These are phyloP conservation scores for Drosophila sproati DNA, from an alignment of 1,140 invertebrate genomes.

Conservation along the genomic window DNA sequence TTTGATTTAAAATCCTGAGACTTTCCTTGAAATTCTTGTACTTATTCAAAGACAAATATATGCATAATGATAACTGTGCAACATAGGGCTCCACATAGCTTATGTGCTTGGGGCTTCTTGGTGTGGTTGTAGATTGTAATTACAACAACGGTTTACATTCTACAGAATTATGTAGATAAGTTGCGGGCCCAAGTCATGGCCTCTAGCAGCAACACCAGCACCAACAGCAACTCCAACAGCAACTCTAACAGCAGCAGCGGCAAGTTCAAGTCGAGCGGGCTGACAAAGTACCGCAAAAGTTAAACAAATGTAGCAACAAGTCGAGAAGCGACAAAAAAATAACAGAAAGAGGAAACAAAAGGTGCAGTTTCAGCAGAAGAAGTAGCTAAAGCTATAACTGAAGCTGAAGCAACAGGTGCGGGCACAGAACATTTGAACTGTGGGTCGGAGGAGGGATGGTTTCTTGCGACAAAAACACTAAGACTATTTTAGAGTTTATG, in stretches of 20 bases:
- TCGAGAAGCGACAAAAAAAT: slow-evolving; percentile 19
- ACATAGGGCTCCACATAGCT: background rate
- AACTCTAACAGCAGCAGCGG: slow-evolving; percentile 27
- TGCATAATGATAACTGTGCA: slow-evolving; percentile 19
- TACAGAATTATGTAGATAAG: slow-evolving; percentile 53
- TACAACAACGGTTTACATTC: slow-evolving; percentile 66
- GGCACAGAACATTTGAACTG: slow-evolving; percentile 31
- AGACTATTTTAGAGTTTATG: slow-evolving; percentile 10
- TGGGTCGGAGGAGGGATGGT: background rate
- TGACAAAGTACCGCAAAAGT: slow-evolving; percentile 80
- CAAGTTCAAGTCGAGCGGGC: slow-evolving; percentile 80
- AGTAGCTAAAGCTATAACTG: slow-evolving; percentile 11
- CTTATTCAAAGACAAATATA: slow-evolving; percentile 17
- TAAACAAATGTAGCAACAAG: slow-evolving; percentile 74
- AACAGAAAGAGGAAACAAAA: slow-evolving; percentile 39
- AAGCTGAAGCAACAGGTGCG: slow-evolving; percentile 38
- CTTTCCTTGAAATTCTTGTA: slow-evolving; percentile 2
- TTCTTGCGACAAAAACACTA: slow-evolving; percentile 7
- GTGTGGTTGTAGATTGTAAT: slow-evolving; percentile 41
- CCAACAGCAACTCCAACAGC: slow-evolving; percentile 15
- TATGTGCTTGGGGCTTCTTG: slow-evolving; percentile 12
- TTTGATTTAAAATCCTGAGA: background rate
- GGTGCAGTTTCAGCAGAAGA: slow-evolving; percentile 10
- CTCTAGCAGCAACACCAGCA: slow-evolving; percentile 17
- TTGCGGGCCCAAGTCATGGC: slow-evolving; percentile 52